A percentile compares a stretch with the other conserved stretches of the same genome.
phyloP scores from a whole-genome alignment of 2,888 invertebrate genomes.

The Fragum sueziense region DNA sequence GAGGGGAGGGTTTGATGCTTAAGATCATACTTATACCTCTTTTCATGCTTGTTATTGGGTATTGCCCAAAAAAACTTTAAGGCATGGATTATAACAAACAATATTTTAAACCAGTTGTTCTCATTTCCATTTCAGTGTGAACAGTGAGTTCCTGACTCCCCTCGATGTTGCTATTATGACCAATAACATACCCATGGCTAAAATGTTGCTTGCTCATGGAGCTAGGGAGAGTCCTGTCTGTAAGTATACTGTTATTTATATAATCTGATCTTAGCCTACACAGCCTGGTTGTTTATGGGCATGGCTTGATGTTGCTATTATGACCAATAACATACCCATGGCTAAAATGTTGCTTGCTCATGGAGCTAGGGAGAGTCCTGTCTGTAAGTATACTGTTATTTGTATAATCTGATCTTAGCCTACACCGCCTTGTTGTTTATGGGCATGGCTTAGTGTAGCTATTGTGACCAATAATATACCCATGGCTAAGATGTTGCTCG shows the following conservation, averaged over 20 bases:
- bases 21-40: too few species aligned
- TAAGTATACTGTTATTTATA: conserved; percentile 76
- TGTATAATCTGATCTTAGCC: too few species aligned
- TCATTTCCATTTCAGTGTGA: conserved; percentile 86
- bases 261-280: too few species aligned
- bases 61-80: too few species aligned
- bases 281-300: too few species aligned
- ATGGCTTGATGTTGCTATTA: conserved; percentile 96
- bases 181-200: conserved; percentile 93
- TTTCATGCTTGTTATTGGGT: too few species aligned
- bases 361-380: conserved; percentile 83
- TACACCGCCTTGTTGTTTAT: too few species aligned
- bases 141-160: conserved; percentile 93
- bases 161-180: conserved; percentile 96
- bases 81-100: too few species aligned
- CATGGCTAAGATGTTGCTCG: conserved; percentile 94
- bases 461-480: conserved; percentile 94
- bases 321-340: conserved; percentile 93
- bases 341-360: conserved; percentile 93
- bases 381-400: conserved; percentile 79
- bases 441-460: conserved; percentile 97
- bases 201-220: conserved; percentile 90
- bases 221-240: conserved; percentile 83
- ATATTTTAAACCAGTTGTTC: too few species aligned
- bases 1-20: too few species aligned